Evolutionary conservation across 2,888 invertebrate genomes (phyloP).

Genomic region (Octodonta nipae): DNA sequence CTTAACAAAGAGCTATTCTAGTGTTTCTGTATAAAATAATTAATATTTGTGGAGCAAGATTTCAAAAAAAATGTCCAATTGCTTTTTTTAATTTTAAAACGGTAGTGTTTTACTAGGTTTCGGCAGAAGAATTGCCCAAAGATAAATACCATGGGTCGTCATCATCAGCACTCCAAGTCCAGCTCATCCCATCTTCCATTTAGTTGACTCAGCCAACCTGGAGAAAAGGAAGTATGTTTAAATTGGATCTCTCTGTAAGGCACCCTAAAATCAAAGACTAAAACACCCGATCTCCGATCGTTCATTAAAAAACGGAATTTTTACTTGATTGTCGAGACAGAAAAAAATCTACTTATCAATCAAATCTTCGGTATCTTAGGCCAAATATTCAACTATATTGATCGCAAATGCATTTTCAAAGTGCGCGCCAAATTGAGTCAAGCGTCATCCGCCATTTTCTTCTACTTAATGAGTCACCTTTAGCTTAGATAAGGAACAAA

Average conservation of each 20-base stretch:
- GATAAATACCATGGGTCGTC: slow-evolving; percentile 44
- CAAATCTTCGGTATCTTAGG: no score
- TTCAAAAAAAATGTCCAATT: slow-evolving; percentile 1
- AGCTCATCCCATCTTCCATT: slow-evolving; percentile 23
- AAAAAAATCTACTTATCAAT: no score
- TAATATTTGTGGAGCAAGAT: no score
- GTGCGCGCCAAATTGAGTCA: slow-evolving; percentile 23
- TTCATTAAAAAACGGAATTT: no score
- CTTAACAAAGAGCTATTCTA: no score
- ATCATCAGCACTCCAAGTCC: slow-evolving; percentile 23
- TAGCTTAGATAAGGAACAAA: slow-evolving; percentile 13
- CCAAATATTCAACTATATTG: no score
- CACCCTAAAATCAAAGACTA: slow-evolving; percentile 34
- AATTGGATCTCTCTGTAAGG: slow-evolving; percentile 28
- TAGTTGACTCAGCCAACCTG: slow-evolving; percentile 38
- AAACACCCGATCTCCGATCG: slow-evolving; percentile 34
- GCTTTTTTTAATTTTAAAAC: slow-evolving; percentile 13
- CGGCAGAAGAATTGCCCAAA: slow-evolving; percentile 39
- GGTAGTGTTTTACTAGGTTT: slow-evolving; percentile 30
- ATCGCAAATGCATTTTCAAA: no score
- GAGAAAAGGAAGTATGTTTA: slow-evolving; percentile 42
- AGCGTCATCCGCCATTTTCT: slow-evolving; percentile 22
- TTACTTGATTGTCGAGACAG: no score
- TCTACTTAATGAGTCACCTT: slow-evolving; percentile 16
- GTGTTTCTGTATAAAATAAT: no score